Evolutionary conservation across 2,888 invertebrate species (phyloP), one percentile per base, ranked within the genome.

Genomic region (Cyrtodaria siliqua): DNA sequence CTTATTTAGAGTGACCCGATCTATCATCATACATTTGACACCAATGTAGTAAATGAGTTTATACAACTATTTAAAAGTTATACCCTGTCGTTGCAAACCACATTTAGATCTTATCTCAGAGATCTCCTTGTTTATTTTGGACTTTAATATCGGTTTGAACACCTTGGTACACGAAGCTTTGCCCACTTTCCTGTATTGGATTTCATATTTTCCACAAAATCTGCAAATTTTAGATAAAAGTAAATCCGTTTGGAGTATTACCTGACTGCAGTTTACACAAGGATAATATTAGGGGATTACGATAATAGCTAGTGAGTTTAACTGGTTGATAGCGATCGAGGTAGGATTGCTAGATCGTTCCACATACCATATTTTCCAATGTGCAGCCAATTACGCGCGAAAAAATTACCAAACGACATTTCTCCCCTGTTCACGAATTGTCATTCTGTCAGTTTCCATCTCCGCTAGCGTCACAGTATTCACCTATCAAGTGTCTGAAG

Each of bases 401-500:
- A 53, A 69, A 75, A 52, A 67, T 60, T 68, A 68, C 60, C 59
- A 59, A 68, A 75, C 69, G 64, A 75, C 75, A 60, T 56, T 50
- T 63, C 57, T 55, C 47, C 33, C 40, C 59, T 64, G 53, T 42
- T 66, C 44, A 50, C 38, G 62, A 64, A 66, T 69, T 70, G 64
- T 64, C 69, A 59, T 42, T 23, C 49, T 53, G 75, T 75, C 75
- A 64, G 40, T 6, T 26, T 60, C 67, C 24, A 49, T 70, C 47
- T 49, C n/a, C 8, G 16, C 29, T 16, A 18, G 27, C 24, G 63
- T 63, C 70, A 70, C 42, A 12, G 4, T 24, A 27, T 12, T 6
- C 27, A 38, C 20, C 27, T 50, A 50, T 70, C 62, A 56, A 24
- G 57, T 38, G 57, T 18, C 27, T 8, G 12, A 23, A 27, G 38